Conservation (phyloP, 1,140 invertebrate genomes). For the Reticulitermes speratus region DNA sequence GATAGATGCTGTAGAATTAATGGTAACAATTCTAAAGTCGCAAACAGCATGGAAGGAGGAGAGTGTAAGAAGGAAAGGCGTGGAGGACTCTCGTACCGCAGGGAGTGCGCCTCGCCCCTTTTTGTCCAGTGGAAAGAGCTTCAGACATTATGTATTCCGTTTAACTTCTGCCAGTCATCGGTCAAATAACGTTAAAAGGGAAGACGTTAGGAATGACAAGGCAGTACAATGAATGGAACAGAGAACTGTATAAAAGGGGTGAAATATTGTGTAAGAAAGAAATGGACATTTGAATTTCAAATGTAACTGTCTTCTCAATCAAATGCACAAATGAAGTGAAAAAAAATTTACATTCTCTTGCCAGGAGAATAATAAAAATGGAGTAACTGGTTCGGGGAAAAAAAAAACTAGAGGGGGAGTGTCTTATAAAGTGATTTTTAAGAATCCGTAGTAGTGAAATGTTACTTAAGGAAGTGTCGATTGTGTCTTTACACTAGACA, state of each 20-base stretch:
- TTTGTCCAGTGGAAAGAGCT: too few relatives aligned
- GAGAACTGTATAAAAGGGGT: not conserved
- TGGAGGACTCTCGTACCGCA: too few relatives aligned
- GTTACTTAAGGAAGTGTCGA: not conserved
- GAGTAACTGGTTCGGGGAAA: too few relatives aligned
- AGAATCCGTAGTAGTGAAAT: not conserved
- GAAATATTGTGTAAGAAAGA: not conserved
- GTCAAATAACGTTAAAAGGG: not conserved
- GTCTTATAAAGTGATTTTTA: not conserved
- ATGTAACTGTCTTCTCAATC: constrained; percentile 8
- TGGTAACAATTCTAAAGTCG: too few relatives aligned
- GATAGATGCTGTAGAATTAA: too few relatives aligned
- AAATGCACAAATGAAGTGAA: constrained; percentile 11
- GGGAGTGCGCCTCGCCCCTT: too few relatives aligned
- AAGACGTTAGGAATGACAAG: not conserved
- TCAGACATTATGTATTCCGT: not conserved
- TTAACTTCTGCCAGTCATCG: constrained; percentile 10
- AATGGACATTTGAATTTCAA: not conserved
- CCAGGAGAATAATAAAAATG: not conserved
- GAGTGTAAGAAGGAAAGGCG: too few relatives aligned
- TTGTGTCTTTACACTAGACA: not conserved
- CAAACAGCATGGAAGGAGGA: too few relatives aligned
- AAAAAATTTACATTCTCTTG: not conserved
- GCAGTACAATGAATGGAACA: not conserved
- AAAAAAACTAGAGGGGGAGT: not conserved